phyloP scores from a whole-genome alignment of 92 coral and sea anemone genomes.

The Palythoa caribaeorum region DNA sequence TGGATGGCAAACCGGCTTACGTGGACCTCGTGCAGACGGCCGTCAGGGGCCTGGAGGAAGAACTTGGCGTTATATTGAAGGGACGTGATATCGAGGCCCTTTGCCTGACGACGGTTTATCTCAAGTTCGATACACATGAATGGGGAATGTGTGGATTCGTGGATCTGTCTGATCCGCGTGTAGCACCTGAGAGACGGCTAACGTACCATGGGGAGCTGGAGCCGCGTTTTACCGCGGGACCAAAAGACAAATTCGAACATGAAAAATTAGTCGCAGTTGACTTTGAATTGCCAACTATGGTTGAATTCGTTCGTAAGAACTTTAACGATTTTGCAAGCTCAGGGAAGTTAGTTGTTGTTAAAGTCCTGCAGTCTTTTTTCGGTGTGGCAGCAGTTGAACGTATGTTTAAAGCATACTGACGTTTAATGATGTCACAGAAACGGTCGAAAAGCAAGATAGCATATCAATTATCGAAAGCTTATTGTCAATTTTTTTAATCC shows the following conservation, averaged over 20 bases:
- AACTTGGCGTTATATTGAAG: constrained; percentile 84
- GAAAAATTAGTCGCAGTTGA: constrained; percentile 88
- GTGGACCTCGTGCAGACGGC: constrained; percentile 92
- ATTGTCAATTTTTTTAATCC: too few species aligned
- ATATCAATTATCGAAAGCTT: too few species aligned
- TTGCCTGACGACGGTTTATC: constrained; percentile 92
- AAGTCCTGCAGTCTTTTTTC: constrained; percentile 96
- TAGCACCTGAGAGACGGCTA: constrained; percentile 84
- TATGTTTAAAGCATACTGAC: constrained; percentile 77
- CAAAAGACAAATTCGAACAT: constrained; percentile 94
- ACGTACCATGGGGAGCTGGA: constrained; percentile 82
- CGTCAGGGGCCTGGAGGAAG: constrained; percentile 94
- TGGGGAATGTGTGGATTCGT: constrained; percentile 99
- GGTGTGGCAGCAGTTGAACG: constrained; percentile 92
- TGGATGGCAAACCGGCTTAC: constrained; percentile 56
- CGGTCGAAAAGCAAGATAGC: neutral
- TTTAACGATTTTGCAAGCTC: constrained; percentile 97
- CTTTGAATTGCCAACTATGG: constrained; percentile 87
- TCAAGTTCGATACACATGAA: constrained; percentile 96
- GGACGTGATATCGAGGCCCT: constrained; percentile 87
- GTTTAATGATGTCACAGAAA: constrained; percentile 68
- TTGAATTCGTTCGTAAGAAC: constrained; percentile 89
- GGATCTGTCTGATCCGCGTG: constrained; percentile 93
- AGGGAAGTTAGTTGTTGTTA: constrained; percentile 93
- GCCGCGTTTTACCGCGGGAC: constrained; percentile 91